Evolutionary conservation across 2,797 vertebrate species (phyloP), one percentile per base, ranked within the genome.

Genomic region (Sus cebifrons): DNA sequence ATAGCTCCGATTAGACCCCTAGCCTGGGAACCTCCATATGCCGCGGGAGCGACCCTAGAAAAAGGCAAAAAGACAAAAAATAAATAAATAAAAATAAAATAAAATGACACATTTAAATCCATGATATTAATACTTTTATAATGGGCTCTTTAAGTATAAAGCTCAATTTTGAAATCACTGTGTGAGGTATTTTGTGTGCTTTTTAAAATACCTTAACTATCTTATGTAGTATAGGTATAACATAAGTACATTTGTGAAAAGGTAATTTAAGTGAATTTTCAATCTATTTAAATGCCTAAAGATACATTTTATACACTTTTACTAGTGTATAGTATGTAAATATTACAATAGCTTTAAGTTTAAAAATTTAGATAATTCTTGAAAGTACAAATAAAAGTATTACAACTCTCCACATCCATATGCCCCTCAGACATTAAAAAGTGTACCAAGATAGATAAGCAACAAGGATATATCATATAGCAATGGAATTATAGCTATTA

Each of bases 211-310:
- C 29, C 18, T 78, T 78, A 78, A 21, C 20, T 32, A 78, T 56
- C 52, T 78, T 78, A 32, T 21, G n/a, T 16, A 74, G 40, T 44
- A 9, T 44, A 44, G 9, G 44, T 74, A 74, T 74, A 52, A 29
- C 0, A 0, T 73, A 84, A 58, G 25, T 13, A 89, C 77, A 78
- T 84, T 67, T 79, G 13, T 89, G n/a, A 67, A 89, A 94, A 92
- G 6, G 21, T 21, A 74, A 88, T 79, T 11, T 87, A 25, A 74
- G 20, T 90, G 40, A 75, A 67, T 32, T 90, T 92, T 92, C 64
- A 74, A 77, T 70, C 73, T 49, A 40, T 89, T 89, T 93, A 95
- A 83, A 52, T 90, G 62, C 56, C 77, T 93, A 91, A 86, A 93
- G 88, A 49, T 92, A 17, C 44, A 52, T 44, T 27, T 84, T 78